These are phyloP conservation scores for Dryocosmus kuriphilus DNA, from an alignment of 2,888 invertebrate genomes.

Conservation along the genomic window DNA sequence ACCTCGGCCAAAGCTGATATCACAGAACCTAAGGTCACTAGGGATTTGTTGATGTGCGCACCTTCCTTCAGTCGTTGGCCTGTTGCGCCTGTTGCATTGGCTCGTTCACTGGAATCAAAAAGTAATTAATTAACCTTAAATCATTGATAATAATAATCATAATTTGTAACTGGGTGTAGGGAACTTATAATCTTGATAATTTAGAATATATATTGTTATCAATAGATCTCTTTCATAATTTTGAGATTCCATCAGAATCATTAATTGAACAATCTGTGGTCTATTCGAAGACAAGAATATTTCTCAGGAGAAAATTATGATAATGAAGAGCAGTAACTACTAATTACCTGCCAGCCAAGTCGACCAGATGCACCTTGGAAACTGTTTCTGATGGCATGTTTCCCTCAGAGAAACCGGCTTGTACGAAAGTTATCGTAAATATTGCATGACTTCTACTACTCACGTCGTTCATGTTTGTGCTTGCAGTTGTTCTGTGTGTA, in stretches of 20 bases:
- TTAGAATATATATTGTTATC: no score
- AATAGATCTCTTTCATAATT: neutral
- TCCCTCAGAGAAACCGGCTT: conserved; percentile 87
- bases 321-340: conserved; percentile 75
- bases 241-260: neutral
- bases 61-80: conserved; percentile 94
- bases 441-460: conserved; percentile 95
- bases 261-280: neutral
- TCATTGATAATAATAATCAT: no score
- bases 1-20: conserved; percentile 91
- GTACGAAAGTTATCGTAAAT: conserved; percentile 93
- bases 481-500: conserved; percentile 90
- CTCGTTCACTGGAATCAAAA: conserved; percentile 84
- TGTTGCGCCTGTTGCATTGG: conserved; percentile 93
- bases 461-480: conserved; percentile 95
- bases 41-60: conserved; percentile 93
- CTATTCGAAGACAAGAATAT: neutral
- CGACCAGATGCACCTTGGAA: conserved; percentile 93
- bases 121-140: neutral
- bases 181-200: neutral
- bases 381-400: conserved; percentile 94
- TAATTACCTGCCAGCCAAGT: conserved; percentile 89
- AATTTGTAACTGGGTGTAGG: neutral
- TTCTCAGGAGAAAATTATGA: neutral
- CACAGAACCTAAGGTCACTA: conserved; percentile 92